phyloP scores from a whole-genome alignment of 2,888 invertebrate species.

The Lasioglossum lativentre region DNA sequence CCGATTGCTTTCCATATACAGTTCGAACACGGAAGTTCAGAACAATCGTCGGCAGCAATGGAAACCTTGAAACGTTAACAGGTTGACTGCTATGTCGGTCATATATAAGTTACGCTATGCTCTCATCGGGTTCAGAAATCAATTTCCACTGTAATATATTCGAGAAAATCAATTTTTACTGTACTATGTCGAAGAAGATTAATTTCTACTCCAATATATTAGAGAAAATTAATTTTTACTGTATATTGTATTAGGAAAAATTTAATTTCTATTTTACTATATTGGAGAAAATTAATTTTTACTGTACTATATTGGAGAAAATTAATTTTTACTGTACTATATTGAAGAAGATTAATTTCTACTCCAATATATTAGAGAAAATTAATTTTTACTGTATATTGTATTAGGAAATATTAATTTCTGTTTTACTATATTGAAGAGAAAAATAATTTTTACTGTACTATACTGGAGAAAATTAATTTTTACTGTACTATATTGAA shows the following conservation, averaged over 20 bases:
- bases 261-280: not conserved
- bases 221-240: too few relatives aligned
- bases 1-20: slow-evolving; percentile 16
- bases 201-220: too few relatives aligned
- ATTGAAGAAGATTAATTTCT: not conserved
- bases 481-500: not conserved
- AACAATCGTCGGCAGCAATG: not conserved
- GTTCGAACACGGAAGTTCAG: not conserved
- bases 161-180: not conserved
- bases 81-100: not conserved
- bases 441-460: too few relatives aligned
- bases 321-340: not conserved
- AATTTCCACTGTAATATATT: not conserved
- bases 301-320: not conserved
- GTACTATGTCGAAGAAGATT: too few relatives aligned
- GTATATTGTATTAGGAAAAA: not conserved
- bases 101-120: not conserved
- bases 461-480: not conserved
- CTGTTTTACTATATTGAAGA: too few relatives aligned
- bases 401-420: not conserved
- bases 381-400: not conserved
- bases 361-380: not conserved
- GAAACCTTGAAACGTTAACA: slow-evolving; percentile 11
- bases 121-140: not conserved
- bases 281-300: not conserved